Conservation (phyloP, 92 coral and sea anemone species). For the Palythoa heliodiscus region DNA sequence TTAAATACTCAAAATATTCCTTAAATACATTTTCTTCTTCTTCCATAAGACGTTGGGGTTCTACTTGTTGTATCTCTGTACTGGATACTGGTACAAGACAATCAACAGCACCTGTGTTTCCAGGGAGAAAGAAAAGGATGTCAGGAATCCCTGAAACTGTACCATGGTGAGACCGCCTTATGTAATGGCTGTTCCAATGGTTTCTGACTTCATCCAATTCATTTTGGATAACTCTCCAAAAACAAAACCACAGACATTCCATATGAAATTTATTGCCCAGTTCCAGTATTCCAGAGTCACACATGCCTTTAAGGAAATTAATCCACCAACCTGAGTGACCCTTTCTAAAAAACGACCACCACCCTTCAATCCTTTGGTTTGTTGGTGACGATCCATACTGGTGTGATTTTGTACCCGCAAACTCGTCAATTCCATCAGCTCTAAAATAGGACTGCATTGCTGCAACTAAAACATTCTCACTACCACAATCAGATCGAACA, state of each 20-base stretch:
- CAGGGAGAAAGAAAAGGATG: conserved; percentile 52
- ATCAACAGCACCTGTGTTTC: conserved; percentile 55
- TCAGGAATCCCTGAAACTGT: conserved; percentile 63
- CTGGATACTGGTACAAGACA: conserved; percentile 55
- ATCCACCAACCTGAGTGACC: conserved; percentile 6
- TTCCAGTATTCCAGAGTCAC: background rate
- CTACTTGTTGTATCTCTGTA: conserved; percentile 51
- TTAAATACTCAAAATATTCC: conserved; percentile 62
- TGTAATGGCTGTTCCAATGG: conserved; percentile 62
- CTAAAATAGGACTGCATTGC: conserved; percentile 11
- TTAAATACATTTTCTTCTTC: conserved; percentile 51
- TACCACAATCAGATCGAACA: conserved; percentile 1
- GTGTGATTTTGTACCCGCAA: background rate
- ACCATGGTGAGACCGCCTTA: conserved; percentile 34
- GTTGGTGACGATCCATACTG: background rate
- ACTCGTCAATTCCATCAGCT: background rate
- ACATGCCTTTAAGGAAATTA: background rate
- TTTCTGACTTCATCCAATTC: conserved; percentile 49
- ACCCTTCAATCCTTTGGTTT: conserved; percentile 2
- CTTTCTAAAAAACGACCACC: conserved; percentile 12
- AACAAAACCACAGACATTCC: background rate
- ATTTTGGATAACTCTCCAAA: conserved; percentile 39
- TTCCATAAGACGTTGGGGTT: conserved; percentile 32
- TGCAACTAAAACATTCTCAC: background rate
- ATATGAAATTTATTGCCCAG: background rate